Evolutionary conservation across 2,888 invertebrate species (phyloP).

Genomic region (Synergus japonicus): DNA sequence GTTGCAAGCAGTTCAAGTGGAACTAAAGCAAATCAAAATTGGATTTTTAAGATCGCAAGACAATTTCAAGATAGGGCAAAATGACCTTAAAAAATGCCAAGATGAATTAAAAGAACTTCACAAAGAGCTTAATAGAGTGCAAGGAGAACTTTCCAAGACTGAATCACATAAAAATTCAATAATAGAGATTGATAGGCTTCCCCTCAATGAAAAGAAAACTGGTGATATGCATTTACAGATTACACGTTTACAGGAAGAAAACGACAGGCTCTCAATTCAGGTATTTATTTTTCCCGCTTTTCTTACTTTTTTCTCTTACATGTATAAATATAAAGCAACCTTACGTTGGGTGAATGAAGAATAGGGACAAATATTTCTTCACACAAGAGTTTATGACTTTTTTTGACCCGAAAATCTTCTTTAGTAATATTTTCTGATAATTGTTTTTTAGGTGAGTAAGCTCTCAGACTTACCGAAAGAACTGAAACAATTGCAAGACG

Average conservation of each 20-base stretch:
- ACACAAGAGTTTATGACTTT: too few species aligned
- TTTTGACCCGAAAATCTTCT: too few species aligned
- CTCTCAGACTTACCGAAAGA: background rate
- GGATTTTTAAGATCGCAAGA: conserved; percentile 60
- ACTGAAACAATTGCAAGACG: too few species aligned
- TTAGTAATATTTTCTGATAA: background rate
- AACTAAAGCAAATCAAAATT: conserved; percentile 56
- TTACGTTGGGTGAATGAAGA: too few species aligned
- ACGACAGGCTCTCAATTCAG: conserved; percentile 78
- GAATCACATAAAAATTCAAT: background rate
- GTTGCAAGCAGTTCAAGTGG: conserved; percentile 58
- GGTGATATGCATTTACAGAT: conserved; percentile 64
- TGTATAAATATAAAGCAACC: too few species aligned
- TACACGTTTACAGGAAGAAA: conserved; percentile 79
- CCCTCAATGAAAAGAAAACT: conserved; percentile 47
- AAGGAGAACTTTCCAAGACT: conserved; percentile 62
- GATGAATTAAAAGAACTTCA: conserved; percentile 58
- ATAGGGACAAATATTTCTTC: too few species aligned
- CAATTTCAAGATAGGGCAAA: conserved; percentile 59
- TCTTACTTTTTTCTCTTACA: conserved; percentile 9
- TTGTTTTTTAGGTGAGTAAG: background rate
- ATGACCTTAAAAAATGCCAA: conserved; percentile 58
- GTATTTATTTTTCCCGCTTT: conserved; percentile 63
- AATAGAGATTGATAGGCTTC: background rate
- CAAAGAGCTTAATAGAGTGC: conserved; percentile 59